A percentile compares a stretch with the other conserved stretches of the same genome.
These are phyloP conservation scores for Pandemis heparana DNA, from an alignment of 2,888 invertebrate species.

Conservation along the genomic window DNA sequence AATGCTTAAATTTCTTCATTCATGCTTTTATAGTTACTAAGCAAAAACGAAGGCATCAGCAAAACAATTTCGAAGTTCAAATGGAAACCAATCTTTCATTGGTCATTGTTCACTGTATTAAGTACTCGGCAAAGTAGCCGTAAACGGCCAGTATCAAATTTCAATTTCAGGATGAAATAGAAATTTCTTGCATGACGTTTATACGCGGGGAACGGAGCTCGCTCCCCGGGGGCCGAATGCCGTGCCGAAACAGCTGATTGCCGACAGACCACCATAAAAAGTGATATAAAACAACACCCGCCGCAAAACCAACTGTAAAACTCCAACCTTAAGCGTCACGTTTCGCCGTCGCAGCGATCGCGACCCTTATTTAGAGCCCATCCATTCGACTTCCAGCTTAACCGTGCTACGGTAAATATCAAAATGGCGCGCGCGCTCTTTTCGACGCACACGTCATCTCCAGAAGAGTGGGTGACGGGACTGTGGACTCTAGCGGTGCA, in stretches of 20 bases:
- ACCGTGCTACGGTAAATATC: constrained; percentile 53
- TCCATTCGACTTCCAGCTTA: constrained; percentile 60
- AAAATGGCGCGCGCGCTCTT: constrained; percentile 60
- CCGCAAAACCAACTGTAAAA: constrained; percentile 49
- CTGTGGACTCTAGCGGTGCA: constrained; percentile 51
- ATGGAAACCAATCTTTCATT: constrained; percentile 19
- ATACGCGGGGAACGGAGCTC: constrained; percentile 59
- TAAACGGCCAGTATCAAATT: constrained; percentile 51
- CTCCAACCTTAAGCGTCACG: constrained; percentile 41
- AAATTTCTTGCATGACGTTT: constrained; percentile 56
- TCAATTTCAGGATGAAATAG: constrained; percentile 66
- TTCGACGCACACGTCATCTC: constrained; percentile 65
- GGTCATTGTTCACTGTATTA: constrained; percentile 4
- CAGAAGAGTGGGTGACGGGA: constrained; percentile 59
- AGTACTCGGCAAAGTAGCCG: constrained; percentile 18
- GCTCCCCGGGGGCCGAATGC: constrained; percentile 71
- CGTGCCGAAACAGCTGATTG: constrained; percentile 85
- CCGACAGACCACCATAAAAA: constrained; percentile 80
- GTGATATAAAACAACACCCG: constrained; percentile 58
- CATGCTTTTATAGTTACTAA: not conserved
- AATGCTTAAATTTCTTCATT: not conserved
- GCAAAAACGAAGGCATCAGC: not conserved
- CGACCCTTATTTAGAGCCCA: constrained; percentile 64
- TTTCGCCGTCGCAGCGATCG: constrained; percentile 32
- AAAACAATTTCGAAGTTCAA: constrained; percentile 8